A percentile compares a stretch with the other conserved stretches of the same genome.
phyloP scores from a whole-genome alignment of 2,113 vertebrate species.

The Tinamus guttatus region DNA sequence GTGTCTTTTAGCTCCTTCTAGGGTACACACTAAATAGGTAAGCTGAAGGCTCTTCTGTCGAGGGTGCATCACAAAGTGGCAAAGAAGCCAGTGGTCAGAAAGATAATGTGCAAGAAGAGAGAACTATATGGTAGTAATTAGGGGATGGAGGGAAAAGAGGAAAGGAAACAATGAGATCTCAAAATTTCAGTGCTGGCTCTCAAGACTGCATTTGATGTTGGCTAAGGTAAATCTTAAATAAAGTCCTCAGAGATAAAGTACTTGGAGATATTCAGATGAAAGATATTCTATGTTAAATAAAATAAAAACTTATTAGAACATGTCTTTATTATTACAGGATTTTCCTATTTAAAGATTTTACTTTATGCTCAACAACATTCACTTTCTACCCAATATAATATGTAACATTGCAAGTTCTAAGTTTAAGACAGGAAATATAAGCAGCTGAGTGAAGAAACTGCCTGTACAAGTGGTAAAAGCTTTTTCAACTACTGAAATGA shows the following conservation, averaged over 20 bases:
- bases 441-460: not conserved
- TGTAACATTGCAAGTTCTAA: not conserved
- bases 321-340: not conserved
- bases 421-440: not conserved
- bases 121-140: not conserved
- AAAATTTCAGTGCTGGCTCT: not conserved
- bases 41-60: not conserved
- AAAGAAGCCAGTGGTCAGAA: not conserved
- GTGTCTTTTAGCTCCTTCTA: not conserved
- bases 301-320: slow-evolving; percentile 29
- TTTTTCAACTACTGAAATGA: not conserved
- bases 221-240: not conserved
- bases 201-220: not conserved
- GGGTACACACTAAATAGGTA: not conserved
- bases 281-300: slow-evolving; percentile 50
- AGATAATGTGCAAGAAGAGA: not conserved
- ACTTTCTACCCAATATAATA: not conserved
- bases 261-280: slow-evolving; percentile 38
- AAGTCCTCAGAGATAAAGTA: too few species aligned
- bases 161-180: not conserved
- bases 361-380: not conserved
- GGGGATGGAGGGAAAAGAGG: not conserved
- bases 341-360: not conserved
- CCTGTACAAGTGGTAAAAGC: not conserved
- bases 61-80: not conserved